Evolutionary conservation across 2,113 vertebrate species (phyloP).

Genomic region (Albula glossodonta): DNA sequence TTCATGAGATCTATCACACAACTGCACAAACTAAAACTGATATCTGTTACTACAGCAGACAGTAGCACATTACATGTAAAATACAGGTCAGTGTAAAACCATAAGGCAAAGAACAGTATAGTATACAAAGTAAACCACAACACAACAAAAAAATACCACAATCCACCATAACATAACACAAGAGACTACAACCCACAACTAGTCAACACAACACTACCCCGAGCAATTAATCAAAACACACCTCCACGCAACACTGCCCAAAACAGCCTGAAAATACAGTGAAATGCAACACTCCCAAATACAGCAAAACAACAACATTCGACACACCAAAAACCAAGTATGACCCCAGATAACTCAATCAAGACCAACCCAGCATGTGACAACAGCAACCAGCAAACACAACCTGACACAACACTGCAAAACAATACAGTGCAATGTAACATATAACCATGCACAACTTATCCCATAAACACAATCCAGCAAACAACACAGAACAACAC

Average conservation of each 20-base stretch:
- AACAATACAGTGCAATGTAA: no score
- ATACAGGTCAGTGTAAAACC: not conserved
- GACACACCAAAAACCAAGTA: no score
- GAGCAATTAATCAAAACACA: no score
- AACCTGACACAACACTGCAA: no score
- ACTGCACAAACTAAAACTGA: not conserved
- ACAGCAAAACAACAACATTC: no score
- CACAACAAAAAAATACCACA: slow-evolving; percentile 5
- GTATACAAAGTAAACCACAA: not conserved
- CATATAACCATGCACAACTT: not conserved
- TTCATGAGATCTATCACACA: slow-evolving; percentile 1
- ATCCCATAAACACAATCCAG: not conserved
- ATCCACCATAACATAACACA: slow-evolving; percentile 19
- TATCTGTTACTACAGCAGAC: not conserved
- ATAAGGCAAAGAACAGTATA: not conserved
- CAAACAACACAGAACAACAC: not conserved
- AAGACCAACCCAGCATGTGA: not conserved
- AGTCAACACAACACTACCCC: no score
- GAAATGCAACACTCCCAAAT: no score
- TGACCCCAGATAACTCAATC: not conserved
- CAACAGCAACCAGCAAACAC: no score
- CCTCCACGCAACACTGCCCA: no score
- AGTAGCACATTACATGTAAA: not conserved
- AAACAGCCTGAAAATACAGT: no score
- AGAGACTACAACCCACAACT: not conserved